phyloP scores from a whole-genome alignment of 2,888 invertebrate species.

The Eupelmus urozonus region DNA sequence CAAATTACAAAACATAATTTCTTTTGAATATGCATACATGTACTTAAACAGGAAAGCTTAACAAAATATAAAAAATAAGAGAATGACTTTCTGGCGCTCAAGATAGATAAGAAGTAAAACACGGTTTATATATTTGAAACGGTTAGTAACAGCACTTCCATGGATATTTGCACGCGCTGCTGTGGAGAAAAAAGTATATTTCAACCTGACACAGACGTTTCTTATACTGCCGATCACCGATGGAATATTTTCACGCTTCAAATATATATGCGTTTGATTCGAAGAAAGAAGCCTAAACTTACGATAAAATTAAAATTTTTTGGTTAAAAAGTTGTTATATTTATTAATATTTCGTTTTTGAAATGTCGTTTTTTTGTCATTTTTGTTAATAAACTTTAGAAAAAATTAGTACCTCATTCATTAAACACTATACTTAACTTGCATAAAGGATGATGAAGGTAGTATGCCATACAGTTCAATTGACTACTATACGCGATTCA shows the following conservation, averaged over 20 bases:
- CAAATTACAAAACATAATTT: background rate
- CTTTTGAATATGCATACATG: background rate
- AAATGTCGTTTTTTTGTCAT: too few relatives aligned
- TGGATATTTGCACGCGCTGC: slow-evolving; percentile 9
- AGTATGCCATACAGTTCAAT: too few relatives aligned
- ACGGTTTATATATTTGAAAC: slow-evolving; percentile 42
- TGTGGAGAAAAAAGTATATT: background rate
- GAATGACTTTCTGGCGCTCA: background rate
- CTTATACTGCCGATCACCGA: background rate
- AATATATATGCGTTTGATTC: background rate
- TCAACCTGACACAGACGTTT: background rate
- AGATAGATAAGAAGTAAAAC: slow-evolving; percentile 30
- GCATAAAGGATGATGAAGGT: too few relatives aligned
- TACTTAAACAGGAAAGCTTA: slow-evolving; percentile 5
- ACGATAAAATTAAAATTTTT: background rate
- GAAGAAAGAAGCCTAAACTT: background rate
- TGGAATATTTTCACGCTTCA: background rate
- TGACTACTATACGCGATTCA: too few relatives aligned
- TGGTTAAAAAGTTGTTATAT: too few relatives aligned
- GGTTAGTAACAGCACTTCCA: slow-evolving; percentile 44
- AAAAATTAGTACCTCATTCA: too few relatives aligned
- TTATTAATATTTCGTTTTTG: too few relatives aligned
- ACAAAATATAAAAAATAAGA: slow-evolving; percentile 5
- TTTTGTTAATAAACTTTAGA: too few relatives aligned
- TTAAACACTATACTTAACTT: too few relatives aligned